Conservation (phyloP, 2,113 vertebrate genomes). For the Haplochromis vanheusdeni region DNA sequence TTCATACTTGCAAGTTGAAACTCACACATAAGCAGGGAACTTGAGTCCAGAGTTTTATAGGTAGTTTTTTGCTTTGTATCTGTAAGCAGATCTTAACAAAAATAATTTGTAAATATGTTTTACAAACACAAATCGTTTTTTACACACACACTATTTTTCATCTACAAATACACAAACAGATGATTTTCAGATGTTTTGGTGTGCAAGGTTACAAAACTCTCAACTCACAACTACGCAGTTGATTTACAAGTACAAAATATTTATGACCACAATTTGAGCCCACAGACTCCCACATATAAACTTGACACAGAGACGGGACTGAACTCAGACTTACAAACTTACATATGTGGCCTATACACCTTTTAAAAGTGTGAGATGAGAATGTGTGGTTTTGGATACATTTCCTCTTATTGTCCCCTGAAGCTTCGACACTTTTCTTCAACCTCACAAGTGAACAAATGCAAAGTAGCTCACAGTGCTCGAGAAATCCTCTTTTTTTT, state of each 20-base stretch:
- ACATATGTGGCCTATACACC: not conserved
- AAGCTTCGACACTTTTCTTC: not conserved
- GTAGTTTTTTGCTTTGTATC: not conserved
- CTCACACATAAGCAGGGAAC: not conserved
- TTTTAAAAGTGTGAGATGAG: not conserved
- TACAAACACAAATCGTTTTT: not conserved
- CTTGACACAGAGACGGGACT: rapidly evolving
- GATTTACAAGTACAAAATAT: not conserved
- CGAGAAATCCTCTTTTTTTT: rapidly evolving
- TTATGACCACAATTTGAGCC: not conserved
- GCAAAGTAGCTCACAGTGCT: not conserved
- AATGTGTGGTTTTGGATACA: not conserved
- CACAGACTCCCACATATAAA: not conserved
- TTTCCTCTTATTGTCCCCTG: not conserved
- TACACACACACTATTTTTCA: not conserved
- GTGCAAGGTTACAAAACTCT: not conserved
- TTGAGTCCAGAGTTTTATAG: not conserved
- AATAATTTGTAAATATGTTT: not conserved
- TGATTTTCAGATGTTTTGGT: not conserved
- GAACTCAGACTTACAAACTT: not conserved
- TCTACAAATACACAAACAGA: not conserved
- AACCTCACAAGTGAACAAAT: not conserved
- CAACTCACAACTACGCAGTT: not conserved
- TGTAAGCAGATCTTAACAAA: not conserved
- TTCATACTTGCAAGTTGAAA: not conserved